Conservation (phyloP, 2,797 vertebrate species). For the Gymnoscopelus microlampas region DNA sequence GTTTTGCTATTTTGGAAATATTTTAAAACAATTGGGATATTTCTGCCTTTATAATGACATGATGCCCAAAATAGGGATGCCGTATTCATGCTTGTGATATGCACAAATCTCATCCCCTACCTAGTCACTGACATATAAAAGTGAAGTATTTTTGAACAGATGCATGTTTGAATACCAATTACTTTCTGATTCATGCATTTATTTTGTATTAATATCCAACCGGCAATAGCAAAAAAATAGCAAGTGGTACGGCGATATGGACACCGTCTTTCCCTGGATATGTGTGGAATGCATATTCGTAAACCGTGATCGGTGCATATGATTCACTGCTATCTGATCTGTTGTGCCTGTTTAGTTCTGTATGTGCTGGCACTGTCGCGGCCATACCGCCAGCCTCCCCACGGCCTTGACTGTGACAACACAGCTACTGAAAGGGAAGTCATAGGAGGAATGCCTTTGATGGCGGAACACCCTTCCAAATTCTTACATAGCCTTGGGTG, state of each 20-base stretch:
- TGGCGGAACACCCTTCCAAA: slow-evolving; percentile 69
- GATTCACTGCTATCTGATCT: slow-evolving; percentile 24
- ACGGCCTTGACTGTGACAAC: slow-evolving; percentile 59
- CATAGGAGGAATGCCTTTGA: slow-evolving; percentile 60
- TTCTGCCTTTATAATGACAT: too few species aligned
- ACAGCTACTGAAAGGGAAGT: slow-evolving; percentile 55
- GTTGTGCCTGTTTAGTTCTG: slow-evolving; percentile 31
- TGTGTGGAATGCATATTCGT: slow-evolving; percentile 12
- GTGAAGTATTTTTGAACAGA: too few species aligned
- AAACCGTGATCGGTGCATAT: background rate
- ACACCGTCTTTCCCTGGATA: slow-evolving; percentile 12
- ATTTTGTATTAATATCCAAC: too few species aligned
- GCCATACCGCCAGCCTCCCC: slow-evolving; percentile 47
- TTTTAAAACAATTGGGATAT: too few species aligned
- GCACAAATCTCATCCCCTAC: too few species aligned
- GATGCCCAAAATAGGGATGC: too few species aligned
- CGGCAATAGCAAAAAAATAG: too few species aligned
- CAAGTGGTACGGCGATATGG: background rate
- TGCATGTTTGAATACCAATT: too few species aligned
- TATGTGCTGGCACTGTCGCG: slow-evolving; percentile 37
- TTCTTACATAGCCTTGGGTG: slow-evolving; percentile 70
- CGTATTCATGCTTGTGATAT: too few species aligned
- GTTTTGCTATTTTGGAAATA: too few species aligned
- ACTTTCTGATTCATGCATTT: too few species aligned
- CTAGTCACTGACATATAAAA: too few species aligned